Conservation (phyloP, 2,888 invertebrate species). For the Leptinotarsa juncta region DNA sequence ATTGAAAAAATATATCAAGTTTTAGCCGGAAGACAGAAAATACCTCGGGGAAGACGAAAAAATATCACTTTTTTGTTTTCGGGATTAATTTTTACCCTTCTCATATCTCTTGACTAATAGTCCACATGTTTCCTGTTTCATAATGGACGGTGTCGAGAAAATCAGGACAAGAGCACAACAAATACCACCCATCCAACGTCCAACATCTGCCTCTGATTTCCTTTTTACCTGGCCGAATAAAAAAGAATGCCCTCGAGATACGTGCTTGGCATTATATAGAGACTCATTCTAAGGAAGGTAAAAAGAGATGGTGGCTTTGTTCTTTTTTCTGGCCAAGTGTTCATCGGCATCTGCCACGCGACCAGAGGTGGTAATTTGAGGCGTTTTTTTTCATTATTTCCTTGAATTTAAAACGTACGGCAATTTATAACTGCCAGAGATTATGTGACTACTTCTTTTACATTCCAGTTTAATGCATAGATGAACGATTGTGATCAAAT, state of each 20-base stretch:
- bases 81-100: conserved; percentile 27
- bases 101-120: conserved; percentile 24
- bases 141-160: conserved; percentile 37
- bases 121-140: conserved; percentile 47
- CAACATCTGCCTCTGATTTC: conserved; percentile 44
- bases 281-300: conserved; percentile 23
- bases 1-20: too few relatives aligned
- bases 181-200: conserved; percentile 33
- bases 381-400: not conserved
- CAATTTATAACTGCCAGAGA: not conserved
- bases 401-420: not conserved
- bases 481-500: not conserved
- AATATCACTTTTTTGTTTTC: not conserved
- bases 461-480: not conserved
- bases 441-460: not conserved
- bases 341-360: conserved; percentile 42
- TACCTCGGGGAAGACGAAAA: not conserved
- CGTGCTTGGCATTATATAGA: conserved; percentile 29
- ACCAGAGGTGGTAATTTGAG: conserved; percentile 17
- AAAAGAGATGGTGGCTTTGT: conserved; percentile 25
- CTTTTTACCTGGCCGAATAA: conserved; percentile 39
- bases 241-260: conserved; percentile 32
- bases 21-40: not conserved
- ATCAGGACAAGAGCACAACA: conserved; percentile 40
- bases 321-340: conserved; percentile 31